These are phyloP conservation scores for Saccostrea echinata DNA, from an alignment of 1,140 invertebrate species.

Conservation along the genomic window DNA sequence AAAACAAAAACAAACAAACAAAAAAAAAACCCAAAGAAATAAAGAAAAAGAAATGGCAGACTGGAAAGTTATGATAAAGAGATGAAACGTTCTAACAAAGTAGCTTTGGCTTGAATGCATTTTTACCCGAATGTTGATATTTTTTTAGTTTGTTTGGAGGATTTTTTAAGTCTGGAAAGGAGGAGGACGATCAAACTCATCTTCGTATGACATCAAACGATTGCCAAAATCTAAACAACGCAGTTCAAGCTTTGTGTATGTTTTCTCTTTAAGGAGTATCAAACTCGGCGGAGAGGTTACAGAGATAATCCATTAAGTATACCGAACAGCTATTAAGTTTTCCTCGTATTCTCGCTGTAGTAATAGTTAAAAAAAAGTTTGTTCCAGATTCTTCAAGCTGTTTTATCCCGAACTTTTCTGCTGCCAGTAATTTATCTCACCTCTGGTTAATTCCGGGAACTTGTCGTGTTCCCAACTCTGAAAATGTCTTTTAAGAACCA, in stretches of 20 bases:
- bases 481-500: not conserved
- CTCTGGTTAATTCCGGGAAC: not conserved
- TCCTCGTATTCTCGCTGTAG: not conserved
- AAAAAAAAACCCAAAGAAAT: too few relatives aligned
- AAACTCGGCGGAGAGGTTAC: not conserved
- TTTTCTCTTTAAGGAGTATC: not conserved
- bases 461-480: not conserved
- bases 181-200: too few relatives aligned
- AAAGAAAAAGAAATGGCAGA: too few relatives aligned
- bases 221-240: not conserved
- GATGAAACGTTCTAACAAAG: too few relatives aligned
- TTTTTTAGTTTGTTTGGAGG: too few relatives aligned
- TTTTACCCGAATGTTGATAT: too few relatives aligned
- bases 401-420: not conserved
- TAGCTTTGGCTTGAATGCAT: too few relatives aligned
- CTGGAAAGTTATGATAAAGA: too few relatives aligned
- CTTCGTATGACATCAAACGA: too few relatives aligned
- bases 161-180: too few relatives aligned
- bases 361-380: not conserved
- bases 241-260: not conserved
- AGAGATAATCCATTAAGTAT: conserved; percentile 3
- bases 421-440: not conserved
- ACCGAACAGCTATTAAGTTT: not conserved
- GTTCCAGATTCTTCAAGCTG: conserved; percentile 7
- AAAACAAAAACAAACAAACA: too few relatives aligned